Percentiles rank a stretch among this genome's conserved stretches.
Evolutionary conservation across 2,113 vertebrate species (phyloP).

Genomic region (Mirza zaza): DNA sequence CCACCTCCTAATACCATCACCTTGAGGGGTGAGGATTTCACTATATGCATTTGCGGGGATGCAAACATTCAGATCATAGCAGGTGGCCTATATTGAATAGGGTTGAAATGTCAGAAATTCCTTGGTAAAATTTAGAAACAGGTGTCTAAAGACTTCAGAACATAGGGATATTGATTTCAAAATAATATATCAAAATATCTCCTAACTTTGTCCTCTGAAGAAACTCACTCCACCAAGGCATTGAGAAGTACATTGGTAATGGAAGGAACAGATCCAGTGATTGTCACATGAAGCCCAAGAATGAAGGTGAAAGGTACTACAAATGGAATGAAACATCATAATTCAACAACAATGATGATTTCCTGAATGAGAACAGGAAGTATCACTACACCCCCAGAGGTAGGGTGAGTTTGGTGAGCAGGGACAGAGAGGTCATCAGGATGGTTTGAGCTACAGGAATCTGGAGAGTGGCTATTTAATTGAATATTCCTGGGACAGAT

Average conservation of each 20-base stretch:
- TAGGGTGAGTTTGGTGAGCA: background rate
- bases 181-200: background rate
- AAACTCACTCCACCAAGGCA: background rate
- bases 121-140: background rate
- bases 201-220: background rate
- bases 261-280: background rate
- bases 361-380: background rate
- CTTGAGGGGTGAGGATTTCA: background rate
- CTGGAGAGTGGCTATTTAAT: background rate
- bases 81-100: background rate
- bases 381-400: background rate
- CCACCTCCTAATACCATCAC: background rate
- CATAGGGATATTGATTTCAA: background rate
- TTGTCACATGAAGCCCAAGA: background rate
- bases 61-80: background rate
- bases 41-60: fast-evolving
- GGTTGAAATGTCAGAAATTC: background rate
- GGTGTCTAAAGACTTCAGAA: background rate
- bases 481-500: background rate
- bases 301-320: background rate
- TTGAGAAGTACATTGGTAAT: background rate
- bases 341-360: background rate
- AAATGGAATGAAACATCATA: background rate
- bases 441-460: background rate
- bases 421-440: background rate